phyloP scores from a whole-genome alignment of 2,113 vertebrate species.

The Phyllostomus discolor region DNA sequence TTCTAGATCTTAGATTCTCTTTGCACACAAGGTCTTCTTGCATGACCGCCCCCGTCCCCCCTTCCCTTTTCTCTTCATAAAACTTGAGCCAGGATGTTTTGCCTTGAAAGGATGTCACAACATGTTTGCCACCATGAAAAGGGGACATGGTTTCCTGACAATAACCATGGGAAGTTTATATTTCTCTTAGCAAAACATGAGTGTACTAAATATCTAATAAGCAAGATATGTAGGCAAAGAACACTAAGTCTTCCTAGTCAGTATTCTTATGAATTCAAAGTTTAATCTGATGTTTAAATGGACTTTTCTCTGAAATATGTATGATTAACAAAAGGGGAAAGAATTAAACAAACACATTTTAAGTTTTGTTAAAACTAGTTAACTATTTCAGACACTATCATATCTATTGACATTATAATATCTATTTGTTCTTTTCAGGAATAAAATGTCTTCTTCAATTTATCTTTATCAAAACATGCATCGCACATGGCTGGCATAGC shows the following conservation, averaged over 20 bases:
- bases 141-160: background rate
- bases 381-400: background rate
- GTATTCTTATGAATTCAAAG: background rate
- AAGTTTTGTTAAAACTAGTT: background rate
- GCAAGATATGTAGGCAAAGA: background rate
- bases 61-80: background rate
- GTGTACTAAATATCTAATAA: background rate
- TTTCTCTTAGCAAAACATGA: constrained; percentile 2
- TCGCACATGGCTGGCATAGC: too few relatives aligned
- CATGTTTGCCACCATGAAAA: background rate
- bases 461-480: background rate
- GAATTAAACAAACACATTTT: background rate
- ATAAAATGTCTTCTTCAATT: background rate
- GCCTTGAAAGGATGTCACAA: background rate
- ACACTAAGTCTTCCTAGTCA: background rate
- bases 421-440: background rate
- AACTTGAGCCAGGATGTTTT: background rate
- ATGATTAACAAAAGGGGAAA: background rate
- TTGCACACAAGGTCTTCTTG: background rate
- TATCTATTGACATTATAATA: background rate
- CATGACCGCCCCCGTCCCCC: background rate
- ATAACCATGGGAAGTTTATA: background rate
- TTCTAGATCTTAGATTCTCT: background rate
- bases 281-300: background rate
- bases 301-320: background rate